Evolutionary conservation across 2,888 invertebrate species (phyloP).

Genomic region (Isotomurus palustris): DNA sequence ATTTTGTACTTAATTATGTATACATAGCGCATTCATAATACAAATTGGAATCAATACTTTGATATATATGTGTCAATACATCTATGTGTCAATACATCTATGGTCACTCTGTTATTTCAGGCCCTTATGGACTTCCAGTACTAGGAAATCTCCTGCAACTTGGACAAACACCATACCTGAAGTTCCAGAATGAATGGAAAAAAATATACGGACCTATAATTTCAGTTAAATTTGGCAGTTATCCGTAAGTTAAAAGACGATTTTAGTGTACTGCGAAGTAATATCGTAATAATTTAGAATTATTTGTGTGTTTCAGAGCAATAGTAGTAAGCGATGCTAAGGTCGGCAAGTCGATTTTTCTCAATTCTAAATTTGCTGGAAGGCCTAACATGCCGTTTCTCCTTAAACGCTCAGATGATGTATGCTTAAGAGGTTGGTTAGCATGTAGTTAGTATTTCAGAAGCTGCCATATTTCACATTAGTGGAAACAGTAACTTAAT

Average conservation of each 20-base stretch:
- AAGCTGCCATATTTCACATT: too few relatives aligned
- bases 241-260: slow-evolving; percentile 22
- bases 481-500: too few relatives aligned
- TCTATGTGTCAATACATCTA: too few relatives aligned
- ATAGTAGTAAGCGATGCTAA: slow-evolving; percentile 41
- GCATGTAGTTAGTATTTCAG: background rate
- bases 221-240: slow-evolving; percentile 39
- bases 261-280: too few relatives aligned
- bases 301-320: slow-evolving; percentile 22
- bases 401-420: slow-evolving; percentile 34
- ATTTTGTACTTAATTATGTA: too few relatives aligned
- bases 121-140: slow-evolving; percentile 38
- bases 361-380: slow-evolving; percentile 26
- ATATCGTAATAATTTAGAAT: too few relatives aligned
- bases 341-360: slow-evolving; percentile 27
- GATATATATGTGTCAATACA: too few relatives aligned
- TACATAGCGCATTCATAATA: too few relatives aligned
- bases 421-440: slow-evolving; percentile 29
- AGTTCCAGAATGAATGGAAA: slow-evolving; percentile 23
- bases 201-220: slow-evolving; percentile 37
- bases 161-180: slow-evolving; percentile 27
- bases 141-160: slow-evolving; percentile 33
- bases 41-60: too few relatives aligned
- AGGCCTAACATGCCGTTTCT: slow-evolving; percentile 37
- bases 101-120: slow-evolving; percentile 10